A percentile compares a stretch with the other conserved stretches of the same genome.
These are phyloP conservation scores for Augochlora pura DNA, from an alignment of 1,140 invertebrate species.

Conservation along the genomic window DNA sequence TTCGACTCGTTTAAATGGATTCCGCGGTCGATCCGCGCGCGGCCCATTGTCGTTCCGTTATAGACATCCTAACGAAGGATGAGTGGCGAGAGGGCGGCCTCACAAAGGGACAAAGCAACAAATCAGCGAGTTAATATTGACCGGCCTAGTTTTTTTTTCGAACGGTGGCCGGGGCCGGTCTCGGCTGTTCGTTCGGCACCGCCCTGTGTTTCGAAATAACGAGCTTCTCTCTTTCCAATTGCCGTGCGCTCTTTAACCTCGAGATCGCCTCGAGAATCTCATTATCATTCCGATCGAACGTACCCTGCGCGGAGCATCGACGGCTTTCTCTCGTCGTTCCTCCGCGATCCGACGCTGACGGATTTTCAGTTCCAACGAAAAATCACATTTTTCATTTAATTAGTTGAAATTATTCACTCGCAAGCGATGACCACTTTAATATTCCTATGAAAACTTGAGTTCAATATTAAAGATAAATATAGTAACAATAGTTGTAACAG, in stretches of 20 bases:
- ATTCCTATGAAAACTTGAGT: no score
- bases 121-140: conserved; percentile 44
- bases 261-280: conserved; percentile 12
- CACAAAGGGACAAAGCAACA: conserved; percentile 30
- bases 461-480: no score
- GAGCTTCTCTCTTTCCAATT: conserved; percentile 10
- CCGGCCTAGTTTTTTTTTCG: conserved; percentile 42
- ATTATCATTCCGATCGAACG: conserved; percentile 8
- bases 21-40: not conserved
- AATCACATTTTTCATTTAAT: no score
- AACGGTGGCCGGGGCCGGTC: not conserved
- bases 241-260: conserved; percentile 12
- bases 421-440: no score
- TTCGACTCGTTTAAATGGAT: not conserved
- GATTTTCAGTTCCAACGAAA: no score
- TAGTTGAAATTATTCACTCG: no score
- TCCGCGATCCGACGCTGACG: no score
- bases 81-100: not conserved
- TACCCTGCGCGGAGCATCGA: not conserved
- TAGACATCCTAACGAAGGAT: not conserved
- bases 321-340: no score
- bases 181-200: not conserved
- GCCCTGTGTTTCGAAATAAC: conserved; percentile 20
- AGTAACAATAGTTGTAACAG: no score
- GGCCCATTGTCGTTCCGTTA: not conserved